Evolutionary conservation across 2,888 invertebrate genomes (phyloP).

Genomic region (Philonicus albiceps): DNA sequence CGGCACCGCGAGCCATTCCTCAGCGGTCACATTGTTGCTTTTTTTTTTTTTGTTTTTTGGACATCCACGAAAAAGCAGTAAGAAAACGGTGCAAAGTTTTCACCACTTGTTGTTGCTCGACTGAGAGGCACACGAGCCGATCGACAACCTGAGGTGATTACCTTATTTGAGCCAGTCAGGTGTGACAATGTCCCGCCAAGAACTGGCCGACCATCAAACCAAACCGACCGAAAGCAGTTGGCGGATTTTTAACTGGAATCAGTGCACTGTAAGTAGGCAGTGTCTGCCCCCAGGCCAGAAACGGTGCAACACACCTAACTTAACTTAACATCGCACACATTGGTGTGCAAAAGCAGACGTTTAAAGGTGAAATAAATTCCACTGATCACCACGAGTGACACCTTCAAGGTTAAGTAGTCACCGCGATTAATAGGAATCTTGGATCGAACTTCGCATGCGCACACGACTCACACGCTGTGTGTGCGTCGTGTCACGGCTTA

Average conservation of each 20-base stretch:
- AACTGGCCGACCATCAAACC: background rate
- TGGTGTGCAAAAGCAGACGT: background rate
- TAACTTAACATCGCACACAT: background rate
- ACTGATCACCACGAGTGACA: background rate
- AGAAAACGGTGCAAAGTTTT: background rate
- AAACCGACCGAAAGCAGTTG: background rate
- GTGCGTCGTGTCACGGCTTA: background rate
- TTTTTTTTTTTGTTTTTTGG: background rate
- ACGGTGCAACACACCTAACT: background rate
- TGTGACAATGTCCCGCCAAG: background rate
- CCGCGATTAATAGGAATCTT: constrained; percentile 15
- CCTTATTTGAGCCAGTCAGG: background rate
- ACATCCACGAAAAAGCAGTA: background rate
- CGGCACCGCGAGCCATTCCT: background rate
- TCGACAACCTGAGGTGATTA: background rate
- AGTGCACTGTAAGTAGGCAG: background rate
- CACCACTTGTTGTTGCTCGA: background rate
- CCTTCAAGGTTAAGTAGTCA: constrained; percentile 33
- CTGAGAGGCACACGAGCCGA: background rate
- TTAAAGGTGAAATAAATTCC: background rate
- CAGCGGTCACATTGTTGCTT: background rate
- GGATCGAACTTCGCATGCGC: constrained; percentile 5
- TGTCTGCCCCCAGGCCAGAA: background rate
- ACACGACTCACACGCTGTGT: background rate
- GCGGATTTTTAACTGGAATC: background rate